These are phyloP conservation scores for Phyllostomus hastatus DNA, from an alignment of 2,113 vertebrate genomes.

Conservation along the genomic window DNA sequence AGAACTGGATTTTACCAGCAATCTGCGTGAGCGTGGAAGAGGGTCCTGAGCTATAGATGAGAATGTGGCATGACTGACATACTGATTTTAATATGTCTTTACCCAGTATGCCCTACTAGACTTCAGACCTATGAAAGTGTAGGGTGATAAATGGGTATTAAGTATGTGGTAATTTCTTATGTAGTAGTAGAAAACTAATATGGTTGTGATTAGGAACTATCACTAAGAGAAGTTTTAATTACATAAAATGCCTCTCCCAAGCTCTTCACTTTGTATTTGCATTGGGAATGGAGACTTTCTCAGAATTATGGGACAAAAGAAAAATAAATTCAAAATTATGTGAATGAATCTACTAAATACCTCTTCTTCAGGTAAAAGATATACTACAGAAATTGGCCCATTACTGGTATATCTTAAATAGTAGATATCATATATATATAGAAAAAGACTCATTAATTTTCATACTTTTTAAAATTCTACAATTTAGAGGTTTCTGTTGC, in stretches of 20 bases:
- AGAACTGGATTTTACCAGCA: background rate
- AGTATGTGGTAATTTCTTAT: background rate
- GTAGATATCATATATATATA: background rate
- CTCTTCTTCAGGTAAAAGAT: background rate
- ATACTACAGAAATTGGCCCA: background rate
- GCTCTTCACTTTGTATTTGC: background rate
- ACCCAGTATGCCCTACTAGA: background rate
- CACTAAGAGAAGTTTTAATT: background rate
- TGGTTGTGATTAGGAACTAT: background rate
- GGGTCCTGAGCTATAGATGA: background rate
- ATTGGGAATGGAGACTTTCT: background rate
- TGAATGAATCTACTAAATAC: background rate
- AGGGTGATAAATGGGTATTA: background rate
- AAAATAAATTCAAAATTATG: background rate
- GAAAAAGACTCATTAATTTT: background rate
- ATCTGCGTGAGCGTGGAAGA: background rate
- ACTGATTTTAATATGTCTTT: background rate
- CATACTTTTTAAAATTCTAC: background rate
- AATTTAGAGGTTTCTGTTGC: background rate
- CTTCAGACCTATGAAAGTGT: background rate
- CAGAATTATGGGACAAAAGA: background rate
- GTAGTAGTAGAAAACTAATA: background rate
- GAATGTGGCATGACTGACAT: background rate
- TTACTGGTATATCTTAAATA: background rate
- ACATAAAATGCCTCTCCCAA: background rate